Evolutionary conservation across 2,113 vertebrate species (phyloP).

Genomic region (Arenaria interpres): DNA sequence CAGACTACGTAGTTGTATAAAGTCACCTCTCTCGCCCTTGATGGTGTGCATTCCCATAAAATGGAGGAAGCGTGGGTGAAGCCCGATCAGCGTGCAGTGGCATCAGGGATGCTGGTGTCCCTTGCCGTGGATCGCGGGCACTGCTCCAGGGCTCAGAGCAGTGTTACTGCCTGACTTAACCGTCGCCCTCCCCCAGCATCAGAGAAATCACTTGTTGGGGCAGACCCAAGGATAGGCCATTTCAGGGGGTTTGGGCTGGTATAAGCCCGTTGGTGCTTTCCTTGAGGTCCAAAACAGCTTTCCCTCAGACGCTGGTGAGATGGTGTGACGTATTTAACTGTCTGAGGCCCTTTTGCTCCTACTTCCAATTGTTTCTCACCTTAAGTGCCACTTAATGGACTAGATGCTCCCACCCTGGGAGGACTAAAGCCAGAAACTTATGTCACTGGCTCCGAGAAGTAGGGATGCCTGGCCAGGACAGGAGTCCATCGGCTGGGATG

Average conservation of each 20-base stretch:
- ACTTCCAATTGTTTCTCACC: background rate
- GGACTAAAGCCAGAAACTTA: no score
- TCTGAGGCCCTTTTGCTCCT: background rate
- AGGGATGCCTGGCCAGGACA: no score
- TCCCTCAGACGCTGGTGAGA: background rate
- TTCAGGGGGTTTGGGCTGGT: accelerated
- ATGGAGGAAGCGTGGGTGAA: accelerated
- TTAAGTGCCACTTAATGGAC: background rate
- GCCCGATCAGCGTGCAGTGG: accelerated
- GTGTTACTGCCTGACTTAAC: background rate
- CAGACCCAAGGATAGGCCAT: background rate
- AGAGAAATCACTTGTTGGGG: background rate
- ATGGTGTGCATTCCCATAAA: background rate
- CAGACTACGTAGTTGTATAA: accelerated
- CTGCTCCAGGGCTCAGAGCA: background rate
- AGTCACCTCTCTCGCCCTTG: background rate
- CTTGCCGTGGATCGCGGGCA: accelerated
- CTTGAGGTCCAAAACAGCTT: background rate
- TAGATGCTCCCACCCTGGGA: accelerated
- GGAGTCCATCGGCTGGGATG: accelerated
- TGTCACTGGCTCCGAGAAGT: accelerated
- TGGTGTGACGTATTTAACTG: background rate
- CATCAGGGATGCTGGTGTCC: background rate
- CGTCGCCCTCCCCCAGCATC: background rate
- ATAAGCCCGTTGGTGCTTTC: accelerated